Evolutionary conservation across 1,140 invertebrate species (phyloP).

Genomic region (Tetramorium simillimum): DNA sequence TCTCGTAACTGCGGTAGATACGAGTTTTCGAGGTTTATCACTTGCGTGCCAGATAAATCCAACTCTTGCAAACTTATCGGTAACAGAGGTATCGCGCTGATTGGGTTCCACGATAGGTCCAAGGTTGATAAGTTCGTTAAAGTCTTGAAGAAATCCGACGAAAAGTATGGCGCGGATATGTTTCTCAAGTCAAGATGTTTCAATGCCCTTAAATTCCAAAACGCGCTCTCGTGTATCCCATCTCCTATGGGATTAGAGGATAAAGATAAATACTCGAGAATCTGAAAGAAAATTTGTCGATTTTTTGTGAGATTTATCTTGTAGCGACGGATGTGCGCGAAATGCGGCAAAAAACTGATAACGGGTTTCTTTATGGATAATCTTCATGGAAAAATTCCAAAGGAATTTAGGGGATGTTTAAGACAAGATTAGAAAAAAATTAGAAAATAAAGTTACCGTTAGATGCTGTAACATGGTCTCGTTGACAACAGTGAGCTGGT

Average conservation of each 20-base stretch:
- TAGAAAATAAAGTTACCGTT: conserved; percentile 73
- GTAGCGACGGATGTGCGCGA: not conserved
- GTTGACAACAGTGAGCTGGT: conserved; percentile 79
- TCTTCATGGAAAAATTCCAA: conserved; percentile 28
- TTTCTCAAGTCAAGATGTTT: conserved; percentile 79
- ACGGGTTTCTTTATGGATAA: not conserved
- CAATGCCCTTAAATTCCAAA: conserved; percentile 75
- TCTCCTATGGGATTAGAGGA: conserved; percentile 81
- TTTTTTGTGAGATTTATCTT: not conserved
- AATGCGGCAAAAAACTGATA: not conserved
- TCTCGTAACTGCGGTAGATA: conserved; percentile 75
- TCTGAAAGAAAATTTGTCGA: conserved; percentile 71
- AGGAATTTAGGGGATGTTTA: conserved; percentile 28
- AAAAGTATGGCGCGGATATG: conserved; percentile 76
- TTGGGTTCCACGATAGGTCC: conserved; percentile 81
- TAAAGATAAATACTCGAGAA: conserved; percentile 79
- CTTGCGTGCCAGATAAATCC: conserved; percentile 80
- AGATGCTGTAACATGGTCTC: conserved; percentile 83
- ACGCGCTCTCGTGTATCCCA: conserved; percentile 80
- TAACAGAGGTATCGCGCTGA: conserved; percentile 76
- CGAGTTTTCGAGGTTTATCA: conserved; percentile 72
- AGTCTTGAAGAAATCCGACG: conserved; percentile 76
- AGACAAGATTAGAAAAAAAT: not conserved
- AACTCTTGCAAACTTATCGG: conserved; percentile 75
- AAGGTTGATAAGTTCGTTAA: conserved; percentile 76